Evolutionary conservation across 1,140 invertebrate species (phyloP).

Genomic region (Pachyrhynchus sulphureomaculatus): DNA sequence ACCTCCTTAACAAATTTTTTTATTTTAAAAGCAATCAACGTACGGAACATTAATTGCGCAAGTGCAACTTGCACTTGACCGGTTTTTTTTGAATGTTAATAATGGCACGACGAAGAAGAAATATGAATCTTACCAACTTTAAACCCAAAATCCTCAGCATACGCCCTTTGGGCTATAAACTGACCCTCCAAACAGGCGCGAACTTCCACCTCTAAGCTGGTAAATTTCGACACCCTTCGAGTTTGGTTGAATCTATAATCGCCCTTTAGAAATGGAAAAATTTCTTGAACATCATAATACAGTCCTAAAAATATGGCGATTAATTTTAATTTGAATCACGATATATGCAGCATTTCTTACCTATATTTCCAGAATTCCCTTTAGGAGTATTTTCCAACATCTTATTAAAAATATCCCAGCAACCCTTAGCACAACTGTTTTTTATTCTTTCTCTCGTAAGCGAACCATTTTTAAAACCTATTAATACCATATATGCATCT

Average conservation of each 20-base stretch:
- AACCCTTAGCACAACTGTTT: constrained; percentile 70
- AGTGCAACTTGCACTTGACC: too few species aligned
- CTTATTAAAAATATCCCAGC: constrained; percentile 85
- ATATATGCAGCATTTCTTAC: constrained; percentile 57
- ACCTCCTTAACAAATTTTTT: too few species aligned
- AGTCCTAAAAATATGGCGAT: constrained; percentile 59
- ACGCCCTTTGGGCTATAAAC: constrained; percentile 77
- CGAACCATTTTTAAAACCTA: constrained; percentile 96
- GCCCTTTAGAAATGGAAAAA: constrained; percentile 64
- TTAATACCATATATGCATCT: constrained; percentile 79
- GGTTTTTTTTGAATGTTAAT: too few species aligned
- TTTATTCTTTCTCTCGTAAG: constrained; percentile 83
- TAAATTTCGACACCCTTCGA: constrained; percentile 60
- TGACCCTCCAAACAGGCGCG: constrained; percentile 90
- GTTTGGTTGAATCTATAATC: constrained; percentile 65
- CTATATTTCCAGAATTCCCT: constrained; percentile 92
- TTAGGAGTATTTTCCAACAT: constrained; percentile 79
- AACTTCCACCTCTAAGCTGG: constrained; percentile 77
- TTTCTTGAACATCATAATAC: constrained; percentile 83
- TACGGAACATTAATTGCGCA: too few species aligned
- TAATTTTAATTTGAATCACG: constrained; percentile 26
- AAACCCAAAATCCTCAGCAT: constrained; percentile 83
- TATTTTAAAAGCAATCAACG: too few species aligned
- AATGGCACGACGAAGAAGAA: too few species aligned
- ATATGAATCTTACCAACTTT: constrained; percentile 68